Evolutionary conservation across 2,113 vertebrate genomes (phyloP).

Genomic region (Antennarius striatus): DNA sequence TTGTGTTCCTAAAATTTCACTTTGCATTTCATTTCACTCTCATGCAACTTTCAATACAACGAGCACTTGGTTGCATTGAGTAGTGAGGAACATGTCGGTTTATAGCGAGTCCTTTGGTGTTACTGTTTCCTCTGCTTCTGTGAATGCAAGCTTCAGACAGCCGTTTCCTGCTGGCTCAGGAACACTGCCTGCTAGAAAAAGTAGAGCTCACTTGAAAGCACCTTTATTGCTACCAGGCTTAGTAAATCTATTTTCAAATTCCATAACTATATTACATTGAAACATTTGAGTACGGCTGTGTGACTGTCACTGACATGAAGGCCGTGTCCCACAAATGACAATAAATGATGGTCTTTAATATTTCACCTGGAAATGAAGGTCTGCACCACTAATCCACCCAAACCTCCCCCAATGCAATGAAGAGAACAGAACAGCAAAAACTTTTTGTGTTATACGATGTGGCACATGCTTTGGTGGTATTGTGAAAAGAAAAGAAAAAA

Average conservation of each 20-base stretch:
- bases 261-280: conserved; percentile 2
- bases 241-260: conserved; percentile 10
- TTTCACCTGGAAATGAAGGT: conserved; percentile 14
- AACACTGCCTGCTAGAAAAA: conserved; percentile 37
- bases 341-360: conserved; percentile 30
- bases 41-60: neutral
- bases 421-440: conserved; percentile 34
- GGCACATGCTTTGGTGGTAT: conserved; percentile 34
- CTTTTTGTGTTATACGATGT: conserved; percentile 19
- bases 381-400: conserved; percentile 27
- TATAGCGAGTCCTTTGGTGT: conserved; percentile 34
- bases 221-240: conserved; percentile 30
- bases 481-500: conserved; percentile 28
- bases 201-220: conserved; percentile 14
- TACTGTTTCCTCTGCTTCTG: conserved; percentile 28
- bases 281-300: conserved; percentile 39
- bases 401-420: conserved; percentile 71
- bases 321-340: conserved; percentile 24
- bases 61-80: conserved; percentile 24
- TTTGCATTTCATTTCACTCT: conserved; percentile 28
- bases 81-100: conserved; percentile 29
- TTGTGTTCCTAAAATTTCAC: conserved; percentile 40
- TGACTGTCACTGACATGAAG: conserved; percentile 61
- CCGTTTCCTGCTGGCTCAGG: conserved; percentile 77
- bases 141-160: conserved; percentile 3